Evolutionary conservation across 2,113 vertebrate genomes (phyloP).

Genomic region (Galeopterus variegatus): DNA sequence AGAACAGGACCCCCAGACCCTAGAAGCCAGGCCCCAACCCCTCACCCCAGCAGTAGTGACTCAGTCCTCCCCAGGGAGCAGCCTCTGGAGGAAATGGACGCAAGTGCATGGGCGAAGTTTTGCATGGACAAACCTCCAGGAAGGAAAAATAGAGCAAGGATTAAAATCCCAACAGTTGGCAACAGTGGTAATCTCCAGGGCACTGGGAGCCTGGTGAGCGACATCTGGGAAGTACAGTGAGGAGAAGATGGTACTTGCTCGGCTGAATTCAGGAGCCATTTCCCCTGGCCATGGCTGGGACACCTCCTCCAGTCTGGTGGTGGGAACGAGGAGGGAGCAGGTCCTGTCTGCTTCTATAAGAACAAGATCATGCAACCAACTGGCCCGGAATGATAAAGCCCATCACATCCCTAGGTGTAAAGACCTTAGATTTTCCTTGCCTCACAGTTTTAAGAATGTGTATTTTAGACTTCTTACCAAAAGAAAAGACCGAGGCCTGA

Average conservation of each 20-base stretch:
- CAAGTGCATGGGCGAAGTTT: not conserved
- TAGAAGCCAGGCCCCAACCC: not conserved
- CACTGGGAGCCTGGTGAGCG: not conserved
- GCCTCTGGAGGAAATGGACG: slow-evolving; percentile 16
- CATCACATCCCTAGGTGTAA: not conserved
- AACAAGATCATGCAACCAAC: not conserved
- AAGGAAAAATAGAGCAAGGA: slow-evolving; percentile 78
- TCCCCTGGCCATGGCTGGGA: not conserved
- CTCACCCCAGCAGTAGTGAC: not conserved
- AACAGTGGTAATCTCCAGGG: slow-evolving; percentile 12
- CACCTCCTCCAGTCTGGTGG: not conserved
- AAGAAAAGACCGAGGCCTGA: not conserved
- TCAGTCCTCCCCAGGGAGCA: slow-evolving; percentile 5
- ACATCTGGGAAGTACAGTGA: not conserved
- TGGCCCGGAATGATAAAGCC: no score
- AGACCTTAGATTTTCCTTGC: not conserved
- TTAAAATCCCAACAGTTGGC: slow-evolving; percentile 28
- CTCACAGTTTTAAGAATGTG: not conserved
- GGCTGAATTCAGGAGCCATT: not conserved
- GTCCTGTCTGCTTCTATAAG: not conserved
- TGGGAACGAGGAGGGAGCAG: not conserved
- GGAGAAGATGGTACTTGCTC: rapidly evolving
- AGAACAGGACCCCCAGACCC: not conserved
- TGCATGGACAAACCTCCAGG: slow-evolving; percentile 62
- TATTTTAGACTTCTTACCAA: not conserved